Base-by-base conservation (phyloP, 1,140 invertebrate genomes). In the Euwallacea similis region DNA sequence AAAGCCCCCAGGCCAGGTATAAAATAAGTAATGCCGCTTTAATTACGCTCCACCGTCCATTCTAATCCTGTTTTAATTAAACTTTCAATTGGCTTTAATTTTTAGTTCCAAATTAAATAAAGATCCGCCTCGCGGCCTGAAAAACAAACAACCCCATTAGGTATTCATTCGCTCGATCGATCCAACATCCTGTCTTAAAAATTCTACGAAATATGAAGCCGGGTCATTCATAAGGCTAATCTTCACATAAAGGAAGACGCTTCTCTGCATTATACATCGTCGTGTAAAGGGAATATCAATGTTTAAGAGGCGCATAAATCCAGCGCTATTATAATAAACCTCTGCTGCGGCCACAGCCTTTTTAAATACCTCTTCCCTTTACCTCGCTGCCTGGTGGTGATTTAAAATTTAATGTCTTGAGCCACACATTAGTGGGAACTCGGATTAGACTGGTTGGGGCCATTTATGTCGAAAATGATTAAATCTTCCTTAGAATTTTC, bases 51-150 rank as follows among this genome's bases (percentile, higher is more conserved):
- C 56, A 60, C 66, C 66, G 42, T 42, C 55, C 50, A 60, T 59
- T 60, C 66, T 68, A 66, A 66, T 58, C 56, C 44, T 41, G 50
- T 60, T 68, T 68, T 68, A 68, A 68, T 68, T 68, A 46, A 68
- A 60, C 43, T 60, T 60, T 59, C 56, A 68, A 68, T 60, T 60
- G 56, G 56, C 56, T 60, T 60, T n/a, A 56, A 56, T 15, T 56
- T n/a, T 56, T 56, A 13, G 54, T 56, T 15, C 16, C 11, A 56
- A 56, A n/a, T 56, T 9, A 50, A 50, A 10, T 11, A 50, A 50
- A 50, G 54, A 56, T 15, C 8, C 16, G n/a, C 11, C 54, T 50
- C 13, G 46, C 46, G 46, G 9, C 46, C 46, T 50, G 9, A 33
- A 33, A 33, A 33, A 10, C 46, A 50, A 50, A 50, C 9, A 50